These are phyloP conservation scores for Sebastolobus altivelis DNA, from an alignment of 2,797 vertebrate species.

Conservation along the genomic window DNA sequence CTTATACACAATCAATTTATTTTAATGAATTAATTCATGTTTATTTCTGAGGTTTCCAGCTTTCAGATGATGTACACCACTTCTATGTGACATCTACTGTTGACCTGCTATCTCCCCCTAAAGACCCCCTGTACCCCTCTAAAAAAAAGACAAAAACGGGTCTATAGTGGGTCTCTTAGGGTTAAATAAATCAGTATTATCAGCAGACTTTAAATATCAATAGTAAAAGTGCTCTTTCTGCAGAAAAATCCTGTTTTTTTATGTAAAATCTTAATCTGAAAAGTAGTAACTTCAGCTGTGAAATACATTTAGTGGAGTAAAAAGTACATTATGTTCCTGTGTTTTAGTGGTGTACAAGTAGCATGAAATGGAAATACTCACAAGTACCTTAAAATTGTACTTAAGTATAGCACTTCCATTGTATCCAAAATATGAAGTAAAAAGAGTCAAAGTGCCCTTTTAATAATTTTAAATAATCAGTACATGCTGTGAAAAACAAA, in stretches of 20 bases:
- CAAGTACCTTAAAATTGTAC: rapidly evolving
- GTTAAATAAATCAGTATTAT: background rate
- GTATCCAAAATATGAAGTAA: background rate
- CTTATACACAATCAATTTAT: no score
- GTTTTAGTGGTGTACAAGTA: background rate
- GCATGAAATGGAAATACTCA: background rate
- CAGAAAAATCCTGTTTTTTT: background rate
- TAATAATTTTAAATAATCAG: background rate
- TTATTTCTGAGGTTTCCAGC: no score
- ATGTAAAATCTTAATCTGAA: background rate
- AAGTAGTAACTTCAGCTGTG: background rate
- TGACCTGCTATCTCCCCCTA: no score
- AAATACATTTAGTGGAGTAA: background rate
- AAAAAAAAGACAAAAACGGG: no score
- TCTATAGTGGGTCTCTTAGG: no score
- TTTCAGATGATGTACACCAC: no score
- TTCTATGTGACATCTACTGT: no score
- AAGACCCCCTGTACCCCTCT: rapidly evolving
- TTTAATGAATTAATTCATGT: no score
- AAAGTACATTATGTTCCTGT: background rate
- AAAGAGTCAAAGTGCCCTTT: background rate
- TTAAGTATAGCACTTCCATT: background rate
- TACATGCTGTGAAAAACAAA: conserved; percentile 25
- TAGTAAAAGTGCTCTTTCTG: background rate
- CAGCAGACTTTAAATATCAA: background rate